These are phyloP conservation scores for Aphodius sticticus DNA, from an alignment of 2,888 invertebrate genomes.

Conservation along the genomic window DNA sequence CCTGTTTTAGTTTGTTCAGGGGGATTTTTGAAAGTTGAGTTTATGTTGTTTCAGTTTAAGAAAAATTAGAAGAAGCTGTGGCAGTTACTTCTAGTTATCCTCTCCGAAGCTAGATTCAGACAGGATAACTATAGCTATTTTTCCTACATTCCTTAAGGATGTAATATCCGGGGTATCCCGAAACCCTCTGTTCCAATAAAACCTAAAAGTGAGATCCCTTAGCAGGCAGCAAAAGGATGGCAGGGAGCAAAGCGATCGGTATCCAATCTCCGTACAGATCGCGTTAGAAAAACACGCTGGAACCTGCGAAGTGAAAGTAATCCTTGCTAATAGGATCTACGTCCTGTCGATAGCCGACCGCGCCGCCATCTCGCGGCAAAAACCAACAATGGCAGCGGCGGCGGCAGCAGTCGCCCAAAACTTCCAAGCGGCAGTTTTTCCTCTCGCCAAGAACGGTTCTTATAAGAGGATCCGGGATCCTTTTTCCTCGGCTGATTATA, in stretches of 20 bases:
- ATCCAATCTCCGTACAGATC: not conserved
- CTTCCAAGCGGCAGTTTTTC: not conserved
- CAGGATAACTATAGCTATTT: no score
- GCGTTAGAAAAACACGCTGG: not conserved
- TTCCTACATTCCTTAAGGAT: not conserved
- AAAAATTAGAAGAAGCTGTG: no score
- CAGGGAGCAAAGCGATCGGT: not conserved
- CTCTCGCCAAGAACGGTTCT: not conserved
- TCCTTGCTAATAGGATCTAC: not conserved
- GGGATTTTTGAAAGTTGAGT: no score
- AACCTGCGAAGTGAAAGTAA: not conserved
- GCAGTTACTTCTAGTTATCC: no score
- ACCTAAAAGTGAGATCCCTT: not conserved
- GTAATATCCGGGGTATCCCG: not conserved
- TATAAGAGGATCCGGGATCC: conserved; percentile 4
- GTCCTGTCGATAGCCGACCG: not conserved
- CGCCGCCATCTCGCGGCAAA: not conserved
- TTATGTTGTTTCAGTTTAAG: no score
- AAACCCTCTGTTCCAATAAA: not conserved
- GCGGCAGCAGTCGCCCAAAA: not conserved
- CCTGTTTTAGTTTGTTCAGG: no score
- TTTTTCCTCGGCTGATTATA: not conserved
- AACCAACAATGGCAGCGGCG: not conserved
- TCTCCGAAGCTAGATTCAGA: no score
- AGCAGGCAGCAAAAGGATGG: not conserved